Conservation (phyloP, 2,113 vertebrate species). For the Brienomyrus brachyistius region DNA sequence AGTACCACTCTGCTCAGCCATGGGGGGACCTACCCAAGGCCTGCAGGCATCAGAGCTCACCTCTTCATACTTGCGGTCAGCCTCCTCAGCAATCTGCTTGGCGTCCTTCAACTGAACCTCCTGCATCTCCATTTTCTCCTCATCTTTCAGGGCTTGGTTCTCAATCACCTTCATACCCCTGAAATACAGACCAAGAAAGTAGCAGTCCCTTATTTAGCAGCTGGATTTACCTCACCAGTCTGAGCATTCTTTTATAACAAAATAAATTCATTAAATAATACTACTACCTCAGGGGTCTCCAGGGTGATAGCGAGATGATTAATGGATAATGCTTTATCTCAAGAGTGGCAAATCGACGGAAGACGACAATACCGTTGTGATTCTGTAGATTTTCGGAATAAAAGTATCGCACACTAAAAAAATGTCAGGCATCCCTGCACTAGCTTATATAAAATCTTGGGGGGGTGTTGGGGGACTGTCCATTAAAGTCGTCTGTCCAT, state of each 20-base stretch:
- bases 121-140: slow-evolving; percentile 72
- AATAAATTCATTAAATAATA: no score
- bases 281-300: no score
- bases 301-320: background rate
- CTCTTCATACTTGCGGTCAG: slow-evolving; percentile 67
- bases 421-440: no score
- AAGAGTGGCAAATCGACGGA: no score
- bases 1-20: background rate
- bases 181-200: background rate
- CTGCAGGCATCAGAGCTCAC: slow-evolving; percentile 35
- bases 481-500: background rate
- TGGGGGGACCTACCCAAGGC: background rate
- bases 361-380: no score
- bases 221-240: background rate
- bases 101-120: slow-evolving; percentile 71
- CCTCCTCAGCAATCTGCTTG: slow-evolving; percentile 69
- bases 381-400: no score
- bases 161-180: slow-evolving; percentile 73
- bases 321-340: no score
- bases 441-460: no score
- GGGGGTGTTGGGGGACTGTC: no score
- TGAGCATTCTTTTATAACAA: background rate
- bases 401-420: no score
- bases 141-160: slow-evolving; percentile 66
- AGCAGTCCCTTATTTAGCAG: background rate